Conservation (phyloP, 1,140 invertebrate genomes). For the Drosophila lowei region DNA sequence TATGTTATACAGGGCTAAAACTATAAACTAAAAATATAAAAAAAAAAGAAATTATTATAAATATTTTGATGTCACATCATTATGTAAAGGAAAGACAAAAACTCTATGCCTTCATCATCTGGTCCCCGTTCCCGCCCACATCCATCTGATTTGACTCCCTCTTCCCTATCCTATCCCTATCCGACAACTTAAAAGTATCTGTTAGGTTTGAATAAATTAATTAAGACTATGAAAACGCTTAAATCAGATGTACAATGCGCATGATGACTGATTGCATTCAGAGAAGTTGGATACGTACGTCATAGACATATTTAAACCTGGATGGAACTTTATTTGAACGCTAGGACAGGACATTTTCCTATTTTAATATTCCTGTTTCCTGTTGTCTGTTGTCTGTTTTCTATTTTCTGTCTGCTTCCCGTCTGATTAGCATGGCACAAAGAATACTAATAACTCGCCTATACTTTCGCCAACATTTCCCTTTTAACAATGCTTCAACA, state of each 20-base stretch:
- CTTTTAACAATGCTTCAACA: constrained; percentile 3
- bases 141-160: neutral
- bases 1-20: constrained; percentile 21
- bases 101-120: neutral
- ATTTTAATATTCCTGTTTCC: constrained; percentile 1
- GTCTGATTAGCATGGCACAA: constrained; percentile 51
- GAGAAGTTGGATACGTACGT: constrained; percentile 3
- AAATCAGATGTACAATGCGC: constrained; percentile 38
- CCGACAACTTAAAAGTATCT: constrained; percentile 12
- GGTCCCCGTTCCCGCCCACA: neutral
- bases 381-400: neutral
- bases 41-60: constrained; percentile 29
- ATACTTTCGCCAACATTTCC: constrained; percentile 11
- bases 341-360: constrained; percentile 8
- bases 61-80: constrained; percentile 9
- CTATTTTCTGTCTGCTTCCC: neutral
- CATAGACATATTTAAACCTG: constrained; percentile 19
- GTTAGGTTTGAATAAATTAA: constrained; percentile 54
- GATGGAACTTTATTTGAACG: constrained; percentile 57
- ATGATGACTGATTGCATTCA: neutral
- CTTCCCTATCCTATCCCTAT: constrained; percentile 9
- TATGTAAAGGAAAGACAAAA: constrained; percentile 9
- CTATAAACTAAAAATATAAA: constrained; percentile 15
- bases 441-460: constrained; percentile 50
- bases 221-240: constrained; percentile 59